phyloP scores from a whole-genome alignment of 2,888 invertebrate genomes.

The Ophion ventricosus region DNA sequence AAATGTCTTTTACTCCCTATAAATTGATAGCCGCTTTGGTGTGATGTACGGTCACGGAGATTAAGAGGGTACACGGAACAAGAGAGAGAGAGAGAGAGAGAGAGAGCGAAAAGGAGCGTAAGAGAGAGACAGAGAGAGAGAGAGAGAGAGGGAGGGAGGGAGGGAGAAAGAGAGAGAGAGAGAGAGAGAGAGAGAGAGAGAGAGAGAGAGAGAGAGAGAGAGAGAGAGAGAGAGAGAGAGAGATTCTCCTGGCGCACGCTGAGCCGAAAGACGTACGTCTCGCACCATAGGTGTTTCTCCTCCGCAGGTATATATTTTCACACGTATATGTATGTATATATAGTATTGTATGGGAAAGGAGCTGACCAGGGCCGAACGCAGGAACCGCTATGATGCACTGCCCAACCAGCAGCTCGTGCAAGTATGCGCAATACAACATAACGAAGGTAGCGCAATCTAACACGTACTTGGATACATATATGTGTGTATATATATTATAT shows the following conservation, averaged over 20 bases:
- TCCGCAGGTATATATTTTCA: conserved; percentile 18
- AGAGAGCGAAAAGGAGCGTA: background rate
- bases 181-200: conserved; percentile 17
- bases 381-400: background rate
- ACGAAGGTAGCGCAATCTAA: background rate
- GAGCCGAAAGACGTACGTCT: conserved; percentile 55
- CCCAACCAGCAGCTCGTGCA: background rate
- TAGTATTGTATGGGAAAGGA: background rate
- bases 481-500: no score
- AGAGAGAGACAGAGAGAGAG: conserved; percentile 9
- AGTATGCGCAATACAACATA: background rate
- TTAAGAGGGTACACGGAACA: conserved; percentile 63
- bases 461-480: background rate
- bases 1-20: conserved; percentile 76
- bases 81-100: conserved; percentile 13
- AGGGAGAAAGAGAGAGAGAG: conserved; percentile 1
- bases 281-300: conserved; percentile 57
- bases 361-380: background rate
- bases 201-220: background rate
- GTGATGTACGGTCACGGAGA: conserved; percentile 69
- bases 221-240: conserved; percentile 14
- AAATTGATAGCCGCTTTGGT: conserved; percentile 74
- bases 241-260: conserved; percentile 58
- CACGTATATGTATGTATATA: background rate
- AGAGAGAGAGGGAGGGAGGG: conserved; percentile 16